These are phyloP conservation scores for Huso huso DNA, from an alignment of 2,797 vertebrate genomes.

Conservation along the genomic window DNA sequence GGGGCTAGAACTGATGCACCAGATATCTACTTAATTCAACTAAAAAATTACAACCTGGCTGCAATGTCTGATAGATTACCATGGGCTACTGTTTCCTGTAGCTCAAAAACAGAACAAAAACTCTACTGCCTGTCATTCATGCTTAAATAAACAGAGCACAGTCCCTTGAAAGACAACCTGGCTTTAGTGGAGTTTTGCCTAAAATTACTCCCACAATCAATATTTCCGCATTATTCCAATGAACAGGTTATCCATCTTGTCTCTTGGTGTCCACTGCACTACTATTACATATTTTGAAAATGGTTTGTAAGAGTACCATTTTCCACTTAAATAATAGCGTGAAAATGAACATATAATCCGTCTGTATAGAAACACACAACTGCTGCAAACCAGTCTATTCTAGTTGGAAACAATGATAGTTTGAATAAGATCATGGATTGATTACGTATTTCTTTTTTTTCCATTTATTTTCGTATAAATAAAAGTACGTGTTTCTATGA, in stretches of 20 bases:
- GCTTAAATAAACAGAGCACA: constrained; percentile 15
- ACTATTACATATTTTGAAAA: constrained; percentile 1
- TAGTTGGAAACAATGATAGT: no score
- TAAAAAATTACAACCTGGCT: constrained; percentile 14
- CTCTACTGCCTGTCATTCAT: constrained; percentile 14
- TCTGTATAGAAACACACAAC: not conserved
- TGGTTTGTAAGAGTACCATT: not conserved
- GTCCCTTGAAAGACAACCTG: not conserved
- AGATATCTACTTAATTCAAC: not conserved
- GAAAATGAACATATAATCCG: not conserved
- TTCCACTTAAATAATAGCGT: not conserved
- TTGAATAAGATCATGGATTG: no score
- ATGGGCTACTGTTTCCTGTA: constrained; percentile 12
- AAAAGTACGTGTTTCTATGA: no score
- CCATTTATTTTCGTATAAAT: no score
- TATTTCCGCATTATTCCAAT: constrained; percentile 27
- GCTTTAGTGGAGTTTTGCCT: constrained; percentile 14
- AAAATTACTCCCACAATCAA: constrained; percentile 28
- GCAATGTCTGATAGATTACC: constrained; percentile 20
- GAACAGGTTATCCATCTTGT: constrained; percentile 16
- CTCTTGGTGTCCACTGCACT: constrained; percentile 9
- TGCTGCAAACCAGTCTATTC: not conserved
- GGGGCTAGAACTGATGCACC: no score
- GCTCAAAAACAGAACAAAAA: constrained; percentile 16
- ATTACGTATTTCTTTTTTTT: no score